These are phyloP conservation scores for Drosophila kambysellisi DNA, from an alignment of 2,888 invertebrate species.

Conservation along the genomic window DNA sequence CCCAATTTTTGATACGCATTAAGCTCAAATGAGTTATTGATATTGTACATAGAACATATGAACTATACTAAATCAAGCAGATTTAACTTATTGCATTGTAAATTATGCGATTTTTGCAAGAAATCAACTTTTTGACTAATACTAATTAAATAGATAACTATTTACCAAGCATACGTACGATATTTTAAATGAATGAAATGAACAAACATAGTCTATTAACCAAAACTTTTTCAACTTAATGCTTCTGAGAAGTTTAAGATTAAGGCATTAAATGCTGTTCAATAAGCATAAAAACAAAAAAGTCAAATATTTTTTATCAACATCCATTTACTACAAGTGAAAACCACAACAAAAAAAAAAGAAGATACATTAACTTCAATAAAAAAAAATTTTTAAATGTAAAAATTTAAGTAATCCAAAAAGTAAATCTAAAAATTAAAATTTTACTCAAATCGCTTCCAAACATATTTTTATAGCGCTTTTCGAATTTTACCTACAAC, in stretches of 20 bases:
- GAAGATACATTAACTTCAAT: slow-evolving; percentile 8
- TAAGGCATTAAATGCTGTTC: slow-evolving; percentile 77
- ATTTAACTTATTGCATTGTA: slow-evolving; percentile 65
- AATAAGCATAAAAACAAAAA: slow-evolving; percentile 40
- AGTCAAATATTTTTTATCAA: slow-evolving; percentile 69
- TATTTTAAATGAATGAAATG: slow-evolving; percentile 75
- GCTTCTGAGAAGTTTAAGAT: slow-evolving; percentile 79
- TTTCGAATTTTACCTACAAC: slow-evolving; percentile 69
- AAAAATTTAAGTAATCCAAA: slow-evolving; percentile 37
- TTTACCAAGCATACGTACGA: slow-evolving; percentile 75
- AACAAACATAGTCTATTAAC: slow-evolving; percentile 36
- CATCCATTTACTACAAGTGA: slow-evolving; percentile 65
- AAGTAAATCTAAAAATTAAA: slow-evolving; percentile 19
- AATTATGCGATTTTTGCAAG: slow-evolving; percentile 68
- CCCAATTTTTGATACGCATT: slow-evolving; percentile 66
- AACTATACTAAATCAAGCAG: slow-evolving; percentile 26
- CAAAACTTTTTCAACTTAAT: slow-evolving; percentile 64
- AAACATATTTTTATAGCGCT: slow-evolving; percentile 81
- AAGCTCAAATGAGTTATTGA: slow-evolving; percentile 54
- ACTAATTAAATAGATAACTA: slow-evolving; percentile 64
- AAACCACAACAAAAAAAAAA: slow-evolving; percentile 21
- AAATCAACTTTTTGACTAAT: slow-evolving; percentile 76
- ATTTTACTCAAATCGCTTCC: slow-evolving; percentile 77
- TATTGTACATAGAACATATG: slow-evolving; percentile 39
- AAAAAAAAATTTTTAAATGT: slow-evolving; percentile 33